A percentile compares a stretch with the other conserved stretches of the same genome.
phyloP scores from a whole-genome alignment of 2,113 vertebrate genomes.

The Rhinogobius similis region DNA sequence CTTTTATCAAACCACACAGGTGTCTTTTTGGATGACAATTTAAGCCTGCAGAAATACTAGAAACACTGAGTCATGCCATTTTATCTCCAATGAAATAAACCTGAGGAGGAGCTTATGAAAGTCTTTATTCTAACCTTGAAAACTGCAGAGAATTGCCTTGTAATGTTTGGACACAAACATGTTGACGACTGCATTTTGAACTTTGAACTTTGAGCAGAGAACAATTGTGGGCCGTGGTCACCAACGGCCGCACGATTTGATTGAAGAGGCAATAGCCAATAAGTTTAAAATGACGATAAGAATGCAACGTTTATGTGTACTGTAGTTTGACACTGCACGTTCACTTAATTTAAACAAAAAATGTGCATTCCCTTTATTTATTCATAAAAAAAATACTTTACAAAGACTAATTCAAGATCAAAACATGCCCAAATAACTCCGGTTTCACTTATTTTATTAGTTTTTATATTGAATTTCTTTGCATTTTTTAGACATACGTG shows the following conservation, averaged over 20 bases:
- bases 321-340: background rate
- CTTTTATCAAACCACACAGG: background rate
- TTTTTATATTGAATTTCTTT: no score
- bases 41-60: background rate
- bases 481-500: no score
- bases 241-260: background rate
- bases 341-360: background rate
- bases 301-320: background rate
- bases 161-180: background rate
- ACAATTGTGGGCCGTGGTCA: conserved; percentile 12
- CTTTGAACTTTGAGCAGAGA: conserved; percentile 48
- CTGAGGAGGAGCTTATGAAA: background rate
- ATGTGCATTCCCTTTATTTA: no score
- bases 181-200: conserved; percentile 35
- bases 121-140: background rate
- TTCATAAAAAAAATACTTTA: no score
- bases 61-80: background rate
- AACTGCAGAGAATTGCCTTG: background rate
- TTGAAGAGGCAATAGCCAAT: background rate
- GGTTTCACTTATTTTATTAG: no score
- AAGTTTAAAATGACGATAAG: background rate
- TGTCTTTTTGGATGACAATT: background rate
- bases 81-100: background rate
- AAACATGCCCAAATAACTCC: no score
- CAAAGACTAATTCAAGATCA: no score